A percentile compares a stretch with the other conserved stretches of the same genome.
Conservation (phyloP, 2,113 vertebrate genomes). For the Pangasianodon gigas region DNA sequence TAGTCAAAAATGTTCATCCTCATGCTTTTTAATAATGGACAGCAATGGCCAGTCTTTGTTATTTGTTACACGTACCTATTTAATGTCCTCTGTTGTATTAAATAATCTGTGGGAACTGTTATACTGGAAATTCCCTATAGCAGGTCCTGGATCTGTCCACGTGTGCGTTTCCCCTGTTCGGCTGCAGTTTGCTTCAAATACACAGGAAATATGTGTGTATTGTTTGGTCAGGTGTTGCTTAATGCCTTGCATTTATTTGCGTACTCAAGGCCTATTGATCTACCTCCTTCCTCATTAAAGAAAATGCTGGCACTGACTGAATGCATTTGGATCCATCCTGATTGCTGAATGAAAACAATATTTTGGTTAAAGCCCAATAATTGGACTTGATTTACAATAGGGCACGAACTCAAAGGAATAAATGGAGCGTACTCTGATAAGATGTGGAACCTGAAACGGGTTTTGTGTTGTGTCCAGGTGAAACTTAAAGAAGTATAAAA, state of each 20-base stretch:
- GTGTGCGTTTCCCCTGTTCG: constrained; percentile 30
- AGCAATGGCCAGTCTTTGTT: neutral
- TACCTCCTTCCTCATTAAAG: constrained; percentile 34
- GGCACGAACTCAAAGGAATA: neutral
- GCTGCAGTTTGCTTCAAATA: constrained; percentile 24
- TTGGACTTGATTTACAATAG: constrained; percentile 12
- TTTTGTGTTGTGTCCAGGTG: neutral
- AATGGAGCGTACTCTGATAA: neutral
- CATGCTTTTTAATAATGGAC: neutral
- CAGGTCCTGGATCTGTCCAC: neutral
- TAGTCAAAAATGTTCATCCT: neutral
- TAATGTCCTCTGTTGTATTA: constrained; percentile 8
- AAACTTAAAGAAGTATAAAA: neutral
- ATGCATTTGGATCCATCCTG: constrained; percentile 26
- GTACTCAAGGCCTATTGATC: constrained; percentile 18
- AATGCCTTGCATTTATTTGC: constrained; percentile 28
- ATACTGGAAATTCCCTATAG: constrained; percentile 24
- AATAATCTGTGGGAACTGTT: constrained; percentile 40
- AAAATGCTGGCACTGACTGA: constrained; percentile 41
- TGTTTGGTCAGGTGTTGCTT: constrained; percentile 49
- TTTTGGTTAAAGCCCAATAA: constrained; percentile 18
- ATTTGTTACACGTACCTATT: neutral
- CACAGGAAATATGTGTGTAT: constrained; percentile 38
- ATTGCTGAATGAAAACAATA: constrained; percentile 36
- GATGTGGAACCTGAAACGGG: neutral